Conservation (phyloP, 2,888 invertebrate species). For the Gortyna flavago region DNA sequence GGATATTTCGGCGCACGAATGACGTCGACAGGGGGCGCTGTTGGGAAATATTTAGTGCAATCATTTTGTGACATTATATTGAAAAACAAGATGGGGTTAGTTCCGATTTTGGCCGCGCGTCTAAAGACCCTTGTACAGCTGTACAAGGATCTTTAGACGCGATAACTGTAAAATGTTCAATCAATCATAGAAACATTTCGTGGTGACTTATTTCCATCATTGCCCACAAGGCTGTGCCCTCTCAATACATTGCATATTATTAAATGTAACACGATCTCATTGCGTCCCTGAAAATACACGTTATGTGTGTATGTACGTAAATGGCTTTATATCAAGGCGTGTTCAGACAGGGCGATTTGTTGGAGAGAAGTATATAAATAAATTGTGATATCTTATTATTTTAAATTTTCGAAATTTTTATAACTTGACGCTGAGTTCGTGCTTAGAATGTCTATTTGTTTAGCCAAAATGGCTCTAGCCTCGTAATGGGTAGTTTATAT, state of each 20-base stretch:
- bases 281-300: slow-evolving; percentile 54
- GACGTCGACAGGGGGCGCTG: neutral
- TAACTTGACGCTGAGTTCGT: neutral
- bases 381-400: slow-evolving; percentile 37
- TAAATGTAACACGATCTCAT: slow-evolving; percentile 50
- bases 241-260: slow-evolving; percentile 20
- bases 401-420: slow-evolving; percentile 5
- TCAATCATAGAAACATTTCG: neutral
- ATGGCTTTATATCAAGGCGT: slow-evolving; percentile 22
- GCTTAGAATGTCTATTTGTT: slow-evolving; percentile 10
- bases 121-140: neutral
- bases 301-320: slow-evolving; percentile 24
- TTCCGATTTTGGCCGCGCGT: neutral
- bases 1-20: neutral
- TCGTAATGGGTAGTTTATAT: slow-evolving; percentile 12
- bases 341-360: slow-evolving; percentile 45
- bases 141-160: no score
- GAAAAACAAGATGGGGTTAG: neutral
- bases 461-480: slow-evolving; percentile 2
- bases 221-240: neutral
- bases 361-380: slow-evolving; percentile 1
- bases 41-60: neutral
- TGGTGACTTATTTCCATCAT: neutral
- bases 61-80: neutral
- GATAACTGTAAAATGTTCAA: neutral